Percentiles rank a stretch among this genome's conserved stretches.
phyloP scores from a whole-genome alignment of 2,888 invertebrate species.

The Ommatoiulus sabulosus region DNA sequence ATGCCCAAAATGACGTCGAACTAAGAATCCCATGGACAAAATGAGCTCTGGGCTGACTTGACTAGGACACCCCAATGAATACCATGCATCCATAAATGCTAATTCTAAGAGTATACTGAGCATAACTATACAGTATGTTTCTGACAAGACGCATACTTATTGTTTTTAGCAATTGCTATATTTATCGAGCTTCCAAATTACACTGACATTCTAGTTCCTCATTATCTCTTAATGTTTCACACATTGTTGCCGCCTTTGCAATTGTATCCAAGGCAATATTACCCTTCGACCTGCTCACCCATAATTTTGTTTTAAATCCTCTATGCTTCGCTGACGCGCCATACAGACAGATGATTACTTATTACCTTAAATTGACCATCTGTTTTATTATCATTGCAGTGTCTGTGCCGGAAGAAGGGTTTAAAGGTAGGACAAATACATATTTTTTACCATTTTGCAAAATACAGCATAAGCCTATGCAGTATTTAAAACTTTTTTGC shows the following conservation, averaged over 20 bases:
- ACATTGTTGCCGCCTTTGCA: background rate
- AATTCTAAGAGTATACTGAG: too few species aligned
- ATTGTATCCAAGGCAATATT: background rate
- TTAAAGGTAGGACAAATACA: slow-evolving; percentile 47
- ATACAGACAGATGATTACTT: background rate
- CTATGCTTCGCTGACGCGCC: background rate
- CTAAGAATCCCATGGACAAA: too few species aligned
- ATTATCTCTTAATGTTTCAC: background rate
- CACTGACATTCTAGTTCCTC: background rate
- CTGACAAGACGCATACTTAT: background rate
- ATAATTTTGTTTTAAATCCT: background rate
- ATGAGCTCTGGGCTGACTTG: too few species aligned
- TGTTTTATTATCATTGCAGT: slow-evolving; percentile 45
- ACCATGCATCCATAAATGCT: too few species aligned
- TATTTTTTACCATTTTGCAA: background rate
- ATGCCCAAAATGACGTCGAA: too few species aligned
- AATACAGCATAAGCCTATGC: background rate
- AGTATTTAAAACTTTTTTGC: background rate
- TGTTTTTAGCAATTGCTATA: background rate
- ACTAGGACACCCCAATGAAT: too few species aligned
- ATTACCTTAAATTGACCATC: background rate
- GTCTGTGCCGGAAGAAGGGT: slow-evolving; percentile 49
- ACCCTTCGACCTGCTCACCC: background rate
- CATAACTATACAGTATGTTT: too few species aligned
- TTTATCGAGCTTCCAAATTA: too few species aligned